phyloP scores from a whole-genome alignment of 2,797 vertebrate species.

The Mormyrops attenuatus region DNA sequence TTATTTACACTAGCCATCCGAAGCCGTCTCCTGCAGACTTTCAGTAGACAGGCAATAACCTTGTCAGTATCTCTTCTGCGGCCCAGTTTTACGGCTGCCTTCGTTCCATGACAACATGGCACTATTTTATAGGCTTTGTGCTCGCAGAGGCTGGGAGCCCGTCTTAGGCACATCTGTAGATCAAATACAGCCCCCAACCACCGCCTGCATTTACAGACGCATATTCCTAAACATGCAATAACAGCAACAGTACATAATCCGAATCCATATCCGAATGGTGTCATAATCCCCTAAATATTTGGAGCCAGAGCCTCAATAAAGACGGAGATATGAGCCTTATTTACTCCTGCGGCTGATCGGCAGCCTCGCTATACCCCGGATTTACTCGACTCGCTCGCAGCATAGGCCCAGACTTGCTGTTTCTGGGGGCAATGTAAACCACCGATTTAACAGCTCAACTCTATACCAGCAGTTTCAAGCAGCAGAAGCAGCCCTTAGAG shows the following conservation, averaged over 20 bases:
- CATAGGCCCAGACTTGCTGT: background rate
- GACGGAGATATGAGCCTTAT: slow-evolving; percentile 21
- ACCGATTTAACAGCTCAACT: slow-evolving; percentile 5
- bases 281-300: slow-evolving; percentile 27
- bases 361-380: background rate
- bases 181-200: slow-evolving; percentile 25
- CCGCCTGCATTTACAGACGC: slow-evolving; percentile 21
- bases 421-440: background rate
- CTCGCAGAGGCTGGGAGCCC: slow-evolving; percentile 17
- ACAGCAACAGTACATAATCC: slow-evolving; percentile 25
- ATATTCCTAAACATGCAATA: slow-evolving; percentile 21
- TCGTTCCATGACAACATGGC: slow-evolving; percentile 17
- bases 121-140: slow-evolving; percentile 30
- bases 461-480: background rate
- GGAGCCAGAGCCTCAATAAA: background rate
- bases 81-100: slow-evolving; percentile 25
- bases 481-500: background rate
- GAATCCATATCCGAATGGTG: background rate
- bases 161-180: slow-evolving; percentile 32
- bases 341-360: slow-evolving; percentile 19
- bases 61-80: slow-evolving; percentile 27
- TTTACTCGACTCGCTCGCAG: background rate
- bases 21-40: slow-evolving; percentile 9
- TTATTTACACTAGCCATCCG: slow-evolving; percentile 20
- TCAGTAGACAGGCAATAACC: slow-evolving; percentile 19